phyloP scores from a whole-genome alignment of 2,888 invertebrate genomes.

The Leptinotarsa tumamoca region DNA sequence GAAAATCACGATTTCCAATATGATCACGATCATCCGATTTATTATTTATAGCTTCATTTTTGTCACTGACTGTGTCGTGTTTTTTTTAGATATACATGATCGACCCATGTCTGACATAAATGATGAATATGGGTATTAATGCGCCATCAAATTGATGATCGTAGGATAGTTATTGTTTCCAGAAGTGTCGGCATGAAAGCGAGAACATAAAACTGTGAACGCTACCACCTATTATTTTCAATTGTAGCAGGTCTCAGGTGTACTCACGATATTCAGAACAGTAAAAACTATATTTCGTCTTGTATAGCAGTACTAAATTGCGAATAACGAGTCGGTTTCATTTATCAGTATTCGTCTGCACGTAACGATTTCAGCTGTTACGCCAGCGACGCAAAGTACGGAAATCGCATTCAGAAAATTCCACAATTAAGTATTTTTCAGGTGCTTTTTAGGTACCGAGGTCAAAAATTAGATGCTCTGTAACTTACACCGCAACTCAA shows the following conservation, averaged over 20 bases:
- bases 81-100: not conserved
- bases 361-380: too few species aligned
- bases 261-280: not conserved
- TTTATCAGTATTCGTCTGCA: too few species aligned
- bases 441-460: too few species aligned
- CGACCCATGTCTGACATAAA: constrained; percentile 1
- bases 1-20: not conserved
- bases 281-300: not conserved
- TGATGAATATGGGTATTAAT: constrained; percentile 1
- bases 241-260: not conserved
- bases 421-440: too few species aligned
- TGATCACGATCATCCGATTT: not conserved
- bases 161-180: constrained; percentile 7
- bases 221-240: constrained; percentile 4
- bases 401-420: too few species aligned
- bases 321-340: not conserved
- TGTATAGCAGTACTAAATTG: not conserved
- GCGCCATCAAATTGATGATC: constrained; percentile 9
- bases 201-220: not conserved
- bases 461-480: too few species aligned
- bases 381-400: too few species aligned
- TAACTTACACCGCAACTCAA: too few species aligned
- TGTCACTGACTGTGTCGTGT: not conserved
- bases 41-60: constrained; percentile 2
- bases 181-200: constrained; percentile 12